Evolutionary conservation across 2,797 vertebrate genomes (phyloP).

Genomic region (Bovichtus variegatus): DNA sequence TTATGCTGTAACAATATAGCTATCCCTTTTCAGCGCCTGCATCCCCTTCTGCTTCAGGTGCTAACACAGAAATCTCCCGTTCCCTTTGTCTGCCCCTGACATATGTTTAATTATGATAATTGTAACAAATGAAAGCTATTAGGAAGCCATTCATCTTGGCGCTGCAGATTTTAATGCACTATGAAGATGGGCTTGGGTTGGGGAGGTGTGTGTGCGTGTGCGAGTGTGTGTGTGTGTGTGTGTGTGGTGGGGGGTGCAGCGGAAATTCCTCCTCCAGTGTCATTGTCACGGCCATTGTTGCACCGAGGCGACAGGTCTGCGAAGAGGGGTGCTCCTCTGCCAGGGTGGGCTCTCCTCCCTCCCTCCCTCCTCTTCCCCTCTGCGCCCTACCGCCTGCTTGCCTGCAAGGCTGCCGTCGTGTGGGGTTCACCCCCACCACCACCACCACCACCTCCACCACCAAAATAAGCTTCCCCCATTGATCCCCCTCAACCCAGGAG

Average conservation of each 20-base stretch:
- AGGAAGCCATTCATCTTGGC: slow-evolving; percentile 75
- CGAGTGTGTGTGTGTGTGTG: neutral
- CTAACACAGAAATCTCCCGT: slow-evolving; percentile 69
- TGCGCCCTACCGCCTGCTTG: slow-evolving; percentile 42
- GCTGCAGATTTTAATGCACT: slow-evolving; percentile 69
- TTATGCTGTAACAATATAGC: slow-evolving; percentile 60
- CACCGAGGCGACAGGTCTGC: slow-evolving; percentile 75
- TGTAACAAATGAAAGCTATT: slow-evolving; percentile 83
- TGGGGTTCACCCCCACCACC: slow-evolving; percentile 64
- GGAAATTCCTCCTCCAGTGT: slow-evolving; percentile 81
- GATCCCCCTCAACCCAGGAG: slow-evolving; percentile 72
- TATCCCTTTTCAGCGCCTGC: slow-evolving; percentile 32
- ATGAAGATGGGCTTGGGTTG: slow-evolving; percentile 49
- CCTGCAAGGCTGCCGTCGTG: slow-evolving; percentile 74
- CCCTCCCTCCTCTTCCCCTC: slow-evolving; percentile 17
- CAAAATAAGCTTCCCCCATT: slow-evolving; percentile 67
- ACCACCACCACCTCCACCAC: slow-evolving; percentile 39
- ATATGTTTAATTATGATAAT: slow-evolving; percentile 84
- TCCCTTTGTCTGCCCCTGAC: slow-evolving; percentile 76
- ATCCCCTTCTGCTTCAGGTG: slow-evolving; percentile 64
- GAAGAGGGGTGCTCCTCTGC: slow-evolving; percentile 77
- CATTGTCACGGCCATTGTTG: slow-evolving; percentile 84
- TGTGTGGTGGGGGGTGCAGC: neutral
- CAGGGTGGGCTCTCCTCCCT: slow-evolving; percentile 64
- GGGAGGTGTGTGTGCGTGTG: slow-evolving; percentile 27